Evolutionary conservation across 2,113 vertebrate species (phyloP).

Genomic region (Cryptomyrus ogoouensis): DNA sequence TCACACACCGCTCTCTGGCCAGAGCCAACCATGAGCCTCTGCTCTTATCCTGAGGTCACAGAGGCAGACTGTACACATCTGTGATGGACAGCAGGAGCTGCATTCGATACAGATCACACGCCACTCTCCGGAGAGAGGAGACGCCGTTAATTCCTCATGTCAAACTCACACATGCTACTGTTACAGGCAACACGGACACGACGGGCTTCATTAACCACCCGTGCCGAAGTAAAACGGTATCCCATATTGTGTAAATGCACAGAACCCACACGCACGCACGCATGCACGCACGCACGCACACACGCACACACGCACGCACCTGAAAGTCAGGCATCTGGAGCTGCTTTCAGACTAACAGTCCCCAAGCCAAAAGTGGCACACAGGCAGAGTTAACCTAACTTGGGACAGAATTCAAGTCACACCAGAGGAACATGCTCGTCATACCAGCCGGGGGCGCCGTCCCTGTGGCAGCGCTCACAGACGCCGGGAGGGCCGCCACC

Average conservation of each 20-base stretch:
- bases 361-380: background rate
- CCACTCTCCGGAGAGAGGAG: background rate
- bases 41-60: background rate
- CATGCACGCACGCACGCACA: background rate
- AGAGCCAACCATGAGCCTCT: background rate
- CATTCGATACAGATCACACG: background rate
- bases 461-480: no score
- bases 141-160: background rate
- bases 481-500: background rate
- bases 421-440: background rate
- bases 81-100: background rate
- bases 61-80: background rate
- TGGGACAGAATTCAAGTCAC: background rate
- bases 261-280: background rate
- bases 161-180: background rate
- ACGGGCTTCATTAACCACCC: background rate
- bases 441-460: background rate
- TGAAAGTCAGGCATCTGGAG: background rate
- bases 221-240: background rate
- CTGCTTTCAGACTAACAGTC: background rate
- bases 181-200: background rate
- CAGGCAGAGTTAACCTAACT: background rate
- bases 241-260: background rate
- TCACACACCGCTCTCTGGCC: background rate
- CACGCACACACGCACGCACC: no score